Evolutionary conservation across 2,113 vertebrate genomes (phyloP).

Genomic region (Nettapus auritus): DNA sequence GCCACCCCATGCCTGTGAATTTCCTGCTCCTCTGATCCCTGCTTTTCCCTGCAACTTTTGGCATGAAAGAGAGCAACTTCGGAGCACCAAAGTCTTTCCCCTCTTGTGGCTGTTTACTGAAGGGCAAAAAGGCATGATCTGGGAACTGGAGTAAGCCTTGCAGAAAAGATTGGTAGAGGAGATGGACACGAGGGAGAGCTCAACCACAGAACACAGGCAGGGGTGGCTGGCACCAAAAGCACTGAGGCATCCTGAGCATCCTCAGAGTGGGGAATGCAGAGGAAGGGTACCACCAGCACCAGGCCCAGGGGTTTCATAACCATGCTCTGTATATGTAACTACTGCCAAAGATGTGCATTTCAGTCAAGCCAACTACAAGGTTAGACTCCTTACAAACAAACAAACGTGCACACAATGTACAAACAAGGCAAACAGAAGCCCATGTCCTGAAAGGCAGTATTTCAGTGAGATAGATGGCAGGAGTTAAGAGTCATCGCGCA

Average conservation of each 20-base stretch:
- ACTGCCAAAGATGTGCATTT: background rate
- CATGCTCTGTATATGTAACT: background rate
- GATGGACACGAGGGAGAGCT: rapidly evolving
- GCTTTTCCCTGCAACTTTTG: background rate
- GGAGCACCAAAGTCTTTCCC: background rate
- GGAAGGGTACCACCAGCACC: background rate
- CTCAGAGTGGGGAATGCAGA: background rate
- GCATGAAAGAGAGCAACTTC: background rate
- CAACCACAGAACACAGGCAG: background rate
- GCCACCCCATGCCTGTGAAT: background rate
- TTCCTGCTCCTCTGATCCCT: background rate
- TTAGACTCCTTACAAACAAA: background rate
- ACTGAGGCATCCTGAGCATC: background rate
- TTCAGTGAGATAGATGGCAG: background rate
- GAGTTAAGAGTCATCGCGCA: rapidly evolving
- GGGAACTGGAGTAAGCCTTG: background rate
- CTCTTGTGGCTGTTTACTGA: background rate
- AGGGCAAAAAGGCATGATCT: background rate
- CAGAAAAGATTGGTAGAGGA: background rate
- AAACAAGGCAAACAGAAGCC: background rate
- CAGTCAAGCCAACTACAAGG: background rate
- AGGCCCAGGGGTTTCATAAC: background rate
- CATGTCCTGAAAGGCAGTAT: background rate
- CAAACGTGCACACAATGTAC: background rate
- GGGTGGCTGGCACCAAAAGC: background rate